Percentiles rank a stretch among this genome's conserved stretches.
Evolutionary conservation across 2,797 vertebrate genomes (phyloP).

Genomic region (Sternarchorhynchus goeldii): DNA sequence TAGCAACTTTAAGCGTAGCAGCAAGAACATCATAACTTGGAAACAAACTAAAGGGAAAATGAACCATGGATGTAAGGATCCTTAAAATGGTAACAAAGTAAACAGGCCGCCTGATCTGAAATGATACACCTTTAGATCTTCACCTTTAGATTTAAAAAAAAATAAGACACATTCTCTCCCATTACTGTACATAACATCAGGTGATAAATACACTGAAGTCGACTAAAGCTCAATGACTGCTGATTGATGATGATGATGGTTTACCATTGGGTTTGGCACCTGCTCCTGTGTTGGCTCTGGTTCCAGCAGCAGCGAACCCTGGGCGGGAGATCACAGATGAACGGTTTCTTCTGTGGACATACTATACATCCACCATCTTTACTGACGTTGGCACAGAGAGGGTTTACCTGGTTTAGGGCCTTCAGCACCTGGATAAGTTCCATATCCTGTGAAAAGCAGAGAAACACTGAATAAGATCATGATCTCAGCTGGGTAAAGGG

Average conservation of each 20-base stretch:
- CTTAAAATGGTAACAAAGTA: too few relatives aligned
- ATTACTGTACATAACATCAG: background rate
- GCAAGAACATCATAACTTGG: conserved; percentile 59
- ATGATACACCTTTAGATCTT: too few relatives aligned
- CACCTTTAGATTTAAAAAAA: too few relatives aligned
- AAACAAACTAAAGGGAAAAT: conserved; percentile 22
- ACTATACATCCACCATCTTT: background rate
- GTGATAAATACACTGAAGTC: too few relatives aligned
- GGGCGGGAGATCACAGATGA: background rate
- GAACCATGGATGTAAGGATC: too few relatives aligned
- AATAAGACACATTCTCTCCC: background rate
- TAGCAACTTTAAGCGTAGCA: conserved; percentile 57
- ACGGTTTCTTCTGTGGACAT: background rate
- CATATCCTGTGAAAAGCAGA: conserved; percentile 57
- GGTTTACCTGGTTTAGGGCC: conserved; percentile 65
- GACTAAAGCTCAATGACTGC: background rate
- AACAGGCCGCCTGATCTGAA: too few relatives aligned
- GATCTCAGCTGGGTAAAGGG: background rate
- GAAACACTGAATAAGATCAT: conserved; percentile 17
- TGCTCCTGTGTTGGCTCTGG: conserved; percentile 25
- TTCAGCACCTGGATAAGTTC: conserved; percentile 50
- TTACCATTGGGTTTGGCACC: conserved; percentile 44
- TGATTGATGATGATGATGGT: background rate
- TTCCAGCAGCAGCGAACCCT: conserved; percentile 44
- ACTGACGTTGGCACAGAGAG: background rate